Evolutionary conservation across 2,113 vertebrate genomes (phyloP).

Genomic region (Conger conger): DNA sequence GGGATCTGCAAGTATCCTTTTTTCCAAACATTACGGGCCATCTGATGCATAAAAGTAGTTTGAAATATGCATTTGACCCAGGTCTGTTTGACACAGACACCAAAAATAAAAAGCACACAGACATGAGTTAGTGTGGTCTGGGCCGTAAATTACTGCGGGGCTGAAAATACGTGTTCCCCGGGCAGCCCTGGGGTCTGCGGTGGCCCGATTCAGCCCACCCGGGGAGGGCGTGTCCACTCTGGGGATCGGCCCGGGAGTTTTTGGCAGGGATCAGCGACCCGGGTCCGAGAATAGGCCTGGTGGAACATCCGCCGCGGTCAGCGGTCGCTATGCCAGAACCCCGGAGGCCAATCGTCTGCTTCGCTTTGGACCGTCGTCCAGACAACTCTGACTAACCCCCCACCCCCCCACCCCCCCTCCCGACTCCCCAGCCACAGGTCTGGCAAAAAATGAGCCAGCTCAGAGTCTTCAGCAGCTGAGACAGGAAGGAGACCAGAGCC

Average conservation of each 20-base stretch:
- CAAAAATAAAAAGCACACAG: not conserved
- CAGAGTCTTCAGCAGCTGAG: not conserved
- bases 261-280: conserved; percentile 44
- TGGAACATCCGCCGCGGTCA: not conserved
- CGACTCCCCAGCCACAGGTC: not conserved
- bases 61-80: too few species aligned
- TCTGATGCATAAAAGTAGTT: too few species aligned
- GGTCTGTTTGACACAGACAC: too few species aligned
- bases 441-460: not conserved
- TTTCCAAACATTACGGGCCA: too few species aligned
- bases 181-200: not conserved
- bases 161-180: not conserved
- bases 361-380: not conserved
- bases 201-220: conserved; percentile 1
- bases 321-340: not conserved
- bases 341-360: not conserved
- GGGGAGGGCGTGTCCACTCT: conserved; percentile 47
- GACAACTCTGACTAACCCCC: not conserved
- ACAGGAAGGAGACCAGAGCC: conserved; percentile 3
- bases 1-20: too few species aligned
- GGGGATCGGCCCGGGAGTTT: conserved; percentile 50
- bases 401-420: too few species aligned
- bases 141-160: too few species aligned
- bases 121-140: not conserved
- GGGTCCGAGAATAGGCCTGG: conserved; percentile 50